Evolutionary conservation across 2,888 invertebrate genomes (phyloP).

Genomic region (Cerastoderma edule): DNA sequence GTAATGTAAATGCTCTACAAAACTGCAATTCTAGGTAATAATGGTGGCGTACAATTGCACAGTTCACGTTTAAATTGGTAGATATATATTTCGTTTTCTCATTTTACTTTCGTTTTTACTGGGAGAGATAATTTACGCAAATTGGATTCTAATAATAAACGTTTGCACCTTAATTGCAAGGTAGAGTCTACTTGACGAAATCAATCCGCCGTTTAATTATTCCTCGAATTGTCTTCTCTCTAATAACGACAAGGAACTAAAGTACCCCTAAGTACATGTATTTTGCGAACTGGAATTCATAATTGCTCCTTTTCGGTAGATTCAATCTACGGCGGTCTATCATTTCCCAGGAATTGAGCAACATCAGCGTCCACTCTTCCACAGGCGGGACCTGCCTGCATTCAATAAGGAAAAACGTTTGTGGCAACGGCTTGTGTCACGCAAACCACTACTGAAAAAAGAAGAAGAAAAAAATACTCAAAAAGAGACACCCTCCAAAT

Average conservation of each 20-base stretch:
- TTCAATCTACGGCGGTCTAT: conserved; percentile 8
- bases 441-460: no score
- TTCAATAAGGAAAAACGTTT: no score
- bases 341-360: conserved; percentile 6
- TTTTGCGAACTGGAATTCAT: neutral
- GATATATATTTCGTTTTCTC: neutral
- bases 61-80: no score
- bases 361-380: neutral
- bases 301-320: neutral
- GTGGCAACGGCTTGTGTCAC: no score
- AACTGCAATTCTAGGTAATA: no score
- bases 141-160: conserved; percentile 1
- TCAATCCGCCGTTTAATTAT: neutral
- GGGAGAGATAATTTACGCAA: neutral
- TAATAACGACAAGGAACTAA: conserved; percentile 8
- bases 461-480: no score
- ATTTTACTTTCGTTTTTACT: neutral
- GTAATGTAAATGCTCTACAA: no score
- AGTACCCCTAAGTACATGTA: conserved; percentile 4
- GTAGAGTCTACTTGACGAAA: neutral
- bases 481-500: no score
- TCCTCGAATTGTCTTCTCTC: neutral
- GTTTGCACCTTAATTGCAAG: neutral
- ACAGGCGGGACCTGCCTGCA: neutral
- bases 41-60: no score